These are phyloP conservation scores for Aspidiotus rigidus DNA, from an alignment of 2,888 invertebrate species.

Conservation along the genomic window DNA sequence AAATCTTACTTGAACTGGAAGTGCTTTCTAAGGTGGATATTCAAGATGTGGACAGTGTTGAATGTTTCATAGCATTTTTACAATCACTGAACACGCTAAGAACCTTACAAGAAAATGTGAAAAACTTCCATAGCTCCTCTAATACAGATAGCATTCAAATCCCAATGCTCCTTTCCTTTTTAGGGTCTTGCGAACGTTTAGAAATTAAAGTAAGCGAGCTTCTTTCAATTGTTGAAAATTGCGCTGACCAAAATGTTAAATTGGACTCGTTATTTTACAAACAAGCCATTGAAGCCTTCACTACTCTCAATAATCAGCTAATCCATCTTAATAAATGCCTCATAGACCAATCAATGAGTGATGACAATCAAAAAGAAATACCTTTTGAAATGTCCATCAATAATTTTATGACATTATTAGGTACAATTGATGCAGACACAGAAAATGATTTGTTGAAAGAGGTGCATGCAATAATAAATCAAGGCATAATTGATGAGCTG, in stretches of 20 bases:
- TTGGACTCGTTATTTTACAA: conserved; percentile 17
- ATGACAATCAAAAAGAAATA: conserved; percentile 35
- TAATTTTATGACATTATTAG: conserved; percentile 8
- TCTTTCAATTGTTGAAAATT: conserved; percentile 18
- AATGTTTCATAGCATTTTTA: conserved; percentile 23
- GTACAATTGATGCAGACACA: background rate
- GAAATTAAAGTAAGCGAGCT: conserved; percentile 24
- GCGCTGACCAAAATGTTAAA: background rate
- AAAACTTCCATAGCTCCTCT: conserved; percentile 13
- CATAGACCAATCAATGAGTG: conserved; percentile 34
- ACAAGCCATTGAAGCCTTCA: conserved; percentile 22
- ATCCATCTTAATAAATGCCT: conserved; percentile 35
- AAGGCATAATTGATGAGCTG: conserved; percentile 14
- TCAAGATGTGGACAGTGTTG: conserved; percentile 23
- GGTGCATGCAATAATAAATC: conserved; percentile 10
- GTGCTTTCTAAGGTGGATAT: background rate
- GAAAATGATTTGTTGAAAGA: conserved; percentile 10
- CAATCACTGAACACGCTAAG: conserved; percentile 25
- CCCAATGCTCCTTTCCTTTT: conserved; percentile 21
- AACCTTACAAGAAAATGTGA: conserved; percentile 25
- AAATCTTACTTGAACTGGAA: background rate
- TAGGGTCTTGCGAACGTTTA: conserved; percentile 15
- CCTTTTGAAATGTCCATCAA: conserved; percentile 35
- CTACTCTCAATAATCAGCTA: conserved; percentile 30
- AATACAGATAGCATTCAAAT: conserved; percentile 23